A percentile compares a stretch with the other conserved stretches of the same genome.
Evolutionary conservation across 2,797 vertebrate species (phyloP).

Genomic region (Perodicticus potto): DNA sequence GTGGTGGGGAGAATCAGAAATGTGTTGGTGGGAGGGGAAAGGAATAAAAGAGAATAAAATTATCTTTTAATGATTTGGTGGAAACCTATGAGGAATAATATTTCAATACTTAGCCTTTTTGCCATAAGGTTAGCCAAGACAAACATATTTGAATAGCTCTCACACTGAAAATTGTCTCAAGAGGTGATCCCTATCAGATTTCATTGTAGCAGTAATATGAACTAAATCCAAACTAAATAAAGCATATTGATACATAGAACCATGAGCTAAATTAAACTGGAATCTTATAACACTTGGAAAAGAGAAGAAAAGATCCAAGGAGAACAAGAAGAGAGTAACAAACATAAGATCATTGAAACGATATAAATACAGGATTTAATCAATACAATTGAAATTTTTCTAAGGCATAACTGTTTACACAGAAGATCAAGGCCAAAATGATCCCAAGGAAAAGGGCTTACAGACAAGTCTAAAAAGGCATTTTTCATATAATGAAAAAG

Average conservation of each 20-base stretch:
- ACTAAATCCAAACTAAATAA: background rate
- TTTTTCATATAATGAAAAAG: constrained; percentile 32
- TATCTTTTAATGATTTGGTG: background rate
- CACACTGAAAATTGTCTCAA: background rate
- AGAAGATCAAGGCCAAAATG: background rate
- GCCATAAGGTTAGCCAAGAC: background rate
- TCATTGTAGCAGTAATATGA: constrained; percentile 17
- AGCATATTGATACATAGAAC: background rate
- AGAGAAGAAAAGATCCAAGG: background rate
- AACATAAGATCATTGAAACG: background rate
- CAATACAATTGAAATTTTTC: constrained; percentile 2
- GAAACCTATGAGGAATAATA: constrained; percentile 27
- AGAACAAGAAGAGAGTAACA: background rate
- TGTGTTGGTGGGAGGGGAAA: background rate
- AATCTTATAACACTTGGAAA: constrained; percentile 11
- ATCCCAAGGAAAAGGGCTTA: background rate
- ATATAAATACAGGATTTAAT: constrained; percentile 5
- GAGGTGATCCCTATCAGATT: constrained; percentile 14
- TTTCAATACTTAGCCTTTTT: background rate
- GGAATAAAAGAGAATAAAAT: constrained; percentile 12
- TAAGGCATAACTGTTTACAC: constrained; percentile 36
- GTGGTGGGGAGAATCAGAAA: background rate
- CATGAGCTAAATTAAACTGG: background rate
- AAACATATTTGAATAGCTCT: background rate
- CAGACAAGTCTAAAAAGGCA: constrained; percentile 43